Evolutionary conservation across 1,140 invertebrate species (phyloP), one percentile per base, ranked within the genome.

Genomic region (Steinernema khuongi): DNA sequence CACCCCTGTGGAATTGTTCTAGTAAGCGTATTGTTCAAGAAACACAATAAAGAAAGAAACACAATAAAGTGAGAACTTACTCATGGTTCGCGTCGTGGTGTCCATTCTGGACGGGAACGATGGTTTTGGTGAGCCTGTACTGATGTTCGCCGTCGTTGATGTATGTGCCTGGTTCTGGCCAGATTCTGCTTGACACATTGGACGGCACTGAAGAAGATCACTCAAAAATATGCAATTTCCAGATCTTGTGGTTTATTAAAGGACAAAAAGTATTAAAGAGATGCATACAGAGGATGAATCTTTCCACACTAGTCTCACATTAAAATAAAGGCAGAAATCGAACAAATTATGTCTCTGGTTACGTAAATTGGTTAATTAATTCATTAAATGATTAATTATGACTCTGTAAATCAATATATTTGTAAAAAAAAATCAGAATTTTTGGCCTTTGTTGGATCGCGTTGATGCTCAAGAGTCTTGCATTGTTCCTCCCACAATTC

Each of bases 61-160:
- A n/a, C 7, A 41, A 41, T 11, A 41, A n/a, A n/a, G 7, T n/a
- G 50, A 60, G 26, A 22, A 7, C 7, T 22, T 14, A 60, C 50
- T 60, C 50, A 60, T n/a, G n/a, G n/a, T 41, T n/a, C n/a, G 36
- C 36, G 7, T 41, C 36, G 36, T 60, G 50, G 19, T 60, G 50
- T 60, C 50, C 50, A 22, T 60, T 60, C 50, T 26, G 14, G 22
- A 60, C 50, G 50, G 11, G 11, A 26, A 17, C 11, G 22, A 60
- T 26, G 2, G 50, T 60, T 11, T 11, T 17, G 4, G 14, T 60
- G 11, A 60, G 4, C 26, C 50, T 7, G 50, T 60, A 60, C 22
- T 60, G 50, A 22, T 60, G 50, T 4, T 60, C 50, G 11, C 50
- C 50, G 50, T 60, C 50, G 22, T 22, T 60, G 50, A 60, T 60